A percentile compares a stretch with the other conserved stretches of the same genome.
These are phyloP conservation scores for Catharus bicknelli DNA, from an alignment of 2,113 vertebrate species.

Conservation along the genomic window DNA sequence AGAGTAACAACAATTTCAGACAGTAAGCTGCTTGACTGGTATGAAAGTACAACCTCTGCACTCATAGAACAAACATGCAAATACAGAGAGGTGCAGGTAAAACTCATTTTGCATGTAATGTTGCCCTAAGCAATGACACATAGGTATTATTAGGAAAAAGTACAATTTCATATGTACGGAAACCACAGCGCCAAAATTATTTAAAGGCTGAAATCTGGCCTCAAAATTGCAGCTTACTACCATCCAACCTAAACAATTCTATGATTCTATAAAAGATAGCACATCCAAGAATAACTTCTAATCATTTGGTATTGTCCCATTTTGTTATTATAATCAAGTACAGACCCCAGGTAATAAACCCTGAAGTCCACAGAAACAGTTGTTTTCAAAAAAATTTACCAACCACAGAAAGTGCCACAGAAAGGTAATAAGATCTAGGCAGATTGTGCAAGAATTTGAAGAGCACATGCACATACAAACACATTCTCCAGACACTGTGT, in stretches of 20 bases:
- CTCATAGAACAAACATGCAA: neutral
- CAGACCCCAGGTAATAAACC: neutral
- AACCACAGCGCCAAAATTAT: neutral
- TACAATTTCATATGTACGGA: slow-evolving; percentile 1
- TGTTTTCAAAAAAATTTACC: neutral
- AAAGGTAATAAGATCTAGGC: neutral
- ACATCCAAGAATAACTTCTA: neutral
- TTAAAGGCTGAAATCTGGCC: neutral
- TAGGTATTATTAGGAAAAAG: neutral
- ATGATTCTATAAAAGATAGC: neutral
- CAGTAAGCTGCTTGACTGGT: neutral
- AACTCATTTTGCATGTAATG: neutral
- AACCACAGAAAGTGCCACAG: too few species aligned
- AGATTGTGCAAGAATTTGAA: neutral
- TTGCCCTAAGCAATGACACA: neutral
- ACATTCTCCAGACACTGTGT: neutral
- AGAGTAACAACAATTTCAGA: neutral
- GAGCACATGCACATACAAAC: neutral
- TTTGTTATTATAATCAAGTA: neutral
- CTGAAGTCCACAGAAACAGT: neutral
- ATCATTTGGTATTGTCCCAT: neutral
- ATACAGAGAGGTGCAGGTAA: neutral
- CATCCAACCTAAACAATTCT: neutral
- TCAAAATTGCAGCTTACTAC: slow-evolving; percentile 14
- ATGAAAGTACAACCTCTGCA: neutral